Evolutionary conservation across 1,140 invertebrate genomes (phyloP).

Genomic region (Drosophila sturtevanti): DNA sequence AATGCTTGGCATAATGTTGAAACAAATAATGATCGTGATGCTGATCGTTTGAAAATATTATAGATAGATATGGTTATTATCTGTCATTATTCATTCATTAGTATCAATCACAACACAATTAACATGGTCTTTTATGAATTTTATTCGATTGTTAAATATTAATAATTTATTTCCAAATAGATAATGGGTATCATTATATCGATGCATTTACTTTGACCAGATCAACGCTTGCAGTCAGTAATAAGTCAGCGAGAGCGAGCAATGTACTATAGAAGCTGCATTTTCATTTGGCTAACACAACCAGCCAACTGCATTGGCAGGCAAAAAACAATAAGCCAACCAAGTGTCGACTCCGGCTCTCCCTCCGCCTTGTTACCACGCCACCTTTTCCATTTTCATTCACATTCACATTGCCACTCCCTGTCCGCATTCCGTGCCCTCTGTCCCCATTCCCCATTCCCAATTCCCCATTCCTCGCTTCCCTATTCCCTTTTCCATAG

Average conservation of each 20-base stretch:
- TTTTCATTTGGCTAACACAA: constrained; percentile 48
- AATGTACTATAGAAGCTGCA: constrained; percentile 22
- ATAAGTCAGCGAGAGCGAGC: constrained; percentile 45
- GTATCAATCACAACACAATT: no score
- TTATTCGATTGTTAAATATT: no score
- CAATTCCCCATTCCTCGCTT: neutral
- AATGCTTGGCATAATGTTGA: no score
- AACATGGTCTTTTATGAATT: no score
- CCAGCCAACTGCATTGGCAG: constrained; percentile 18
- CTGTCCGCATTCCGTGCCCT: neutral
- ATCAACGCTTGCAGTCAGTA: constrained; percentile 18
- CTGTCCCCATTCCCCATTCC: neutral
- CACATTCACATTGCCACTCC: neutral
- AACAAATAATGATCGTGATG: no score
- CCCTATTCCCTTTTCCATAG: constrained; percentile 1
- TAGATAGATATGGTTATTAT: no score
- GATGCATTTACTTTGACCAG: constrained; percentile 36
- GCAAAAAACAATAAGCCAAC: constrained; percentile 38
- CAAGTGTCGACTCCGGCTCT: constrained; percentile 31
- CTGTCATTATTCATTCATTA: no score
- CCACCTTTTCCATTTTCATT: neutral
- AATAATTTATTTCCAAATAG: constrained; percentile 7
- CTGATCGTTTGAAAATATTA: no score
- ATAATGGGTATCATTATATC: constrained; percentile 16
- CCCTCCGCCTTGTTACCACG: neutral